Percentiles rank a stretch among this genome's conserved stretches.
Conservation (phyloP, 2,797 vertebrate species). For the Xenops minutus region DNA sequence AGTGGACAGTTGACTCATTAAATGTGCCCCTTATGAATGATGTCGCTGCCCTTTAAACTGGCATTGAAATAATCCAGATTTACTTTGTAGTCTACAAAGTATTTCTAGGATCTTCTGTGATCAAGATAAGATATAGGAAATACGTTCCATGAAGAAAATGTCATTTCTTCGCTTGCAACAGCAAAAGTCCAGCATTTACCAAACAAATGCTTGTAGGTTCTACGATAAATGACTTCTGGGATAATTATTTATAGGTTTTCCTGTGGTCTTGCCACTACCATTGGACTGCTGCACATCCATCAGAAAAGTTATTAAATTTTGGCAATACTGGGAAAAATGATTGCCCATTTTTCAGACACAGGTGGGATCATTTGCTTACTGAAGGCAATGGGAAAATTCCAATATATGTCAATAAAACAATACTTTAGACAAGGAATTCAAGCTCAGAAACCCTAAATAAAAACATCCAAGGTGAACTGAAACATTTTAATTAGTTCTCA, state of each 20-base stretch:
- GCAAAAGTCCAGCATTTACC: background rate
- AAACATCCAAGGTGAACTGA: background rate
- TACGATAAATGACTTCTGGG: background rate
- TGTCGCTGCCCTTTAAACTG: background rate
- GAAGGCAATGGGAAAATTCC: background rate
- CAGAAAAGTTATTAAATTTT: background rate
- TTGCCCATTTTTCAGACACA: background rate
- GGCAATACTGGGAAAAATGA: background rate
- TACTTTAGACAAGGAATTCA: background rate
- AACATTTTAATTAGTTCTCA: background rate
- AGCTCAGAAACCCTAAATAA: background rate
- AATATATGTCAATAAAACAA: background rate
- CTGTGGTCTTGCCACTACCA: background rate
- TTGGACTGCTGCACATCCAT: background rate
- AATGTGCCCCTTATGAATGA: background rate
- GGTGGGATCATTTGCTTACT: background rate
- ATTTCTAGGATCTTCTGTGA: background rate
- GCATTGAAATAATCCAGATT: slow-evolving; percentile 31
- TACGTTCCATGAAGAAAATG: background rate
- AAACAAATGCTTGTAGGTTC: background rate
- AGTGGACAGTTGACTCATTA: background rate
- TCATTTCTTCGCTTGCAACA: background rate
- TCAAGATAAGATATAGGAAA: background rate
- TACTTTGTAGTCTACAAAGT: background rate
- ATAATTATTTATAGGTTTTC: background rate